Conservation (phyloP, 1,140 invertebrate species). For the Chironomus striatipennis region DNA sequence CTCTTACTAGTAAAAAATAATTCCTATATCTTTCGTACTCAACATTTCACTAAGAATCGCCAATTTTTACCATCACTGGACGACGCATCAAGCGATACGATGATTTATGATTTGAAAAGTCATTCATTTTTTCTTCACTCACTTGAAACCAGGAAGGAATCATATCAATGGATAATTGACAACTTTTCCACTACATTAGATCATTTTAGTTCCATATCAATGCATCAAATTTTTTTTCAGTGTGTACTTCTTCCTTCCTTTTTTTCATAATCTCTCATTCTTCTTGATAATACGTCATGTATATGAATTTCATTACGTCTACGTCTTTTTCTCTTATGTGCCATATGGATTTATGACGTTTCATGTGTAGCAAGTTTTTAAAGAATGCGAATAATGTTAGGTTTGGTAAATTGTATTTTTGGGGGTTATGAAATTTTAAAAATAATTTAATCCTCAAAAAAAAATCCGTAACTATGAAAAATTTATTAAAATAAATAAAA, state of each 20-base stretch:
- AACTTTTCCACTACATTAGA: conserved; percentile 23
- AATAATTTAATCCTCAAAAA: too few relatives aligned
- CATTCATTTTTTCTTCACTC: background rate
- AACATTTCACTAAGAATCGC: background rate
- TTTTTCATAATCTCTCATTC: too few relatives aligned
- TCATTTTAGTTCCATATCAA: conserved; percentile 18
- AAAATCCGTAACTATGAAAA: too few relatives aligned
- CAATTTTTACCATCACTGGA: background rate
- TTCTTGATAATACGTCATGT: too few relatives aligned
- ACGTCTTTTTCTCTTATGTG: too few relatives aligned
- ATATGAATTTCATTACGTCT: too few relatives aligned
- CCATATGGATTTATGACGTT: too few relatives aligned
- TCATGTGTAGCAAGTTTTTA: background rate
- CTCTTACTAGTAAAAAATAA: too few relatives aligned
- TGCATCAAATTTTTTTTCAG: background rate
- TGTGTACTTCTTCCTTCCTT: too few relatives aligned
- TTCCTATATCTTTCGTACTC: background rate
- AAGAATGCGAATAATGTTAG: background rate
- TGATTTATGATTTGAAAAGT: conserved; percentile 3
- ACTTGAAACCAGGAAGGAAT: background rate
- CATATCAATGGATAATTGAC: conserved; percentile 9
- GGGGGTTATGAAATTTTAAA: too few relatives aligned
- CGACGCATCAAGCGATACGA: background rate
- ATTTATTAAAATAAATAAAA: too few relatives aligned
- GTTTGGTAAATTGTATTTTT: too few relatives aligned